Percentiles rank a stretch among this genome's conserved stretches.
phyloP scores from a whole-genome alignment of 92 coral and sea anemone genomes.

The Nematostella vectensis region DNA sequence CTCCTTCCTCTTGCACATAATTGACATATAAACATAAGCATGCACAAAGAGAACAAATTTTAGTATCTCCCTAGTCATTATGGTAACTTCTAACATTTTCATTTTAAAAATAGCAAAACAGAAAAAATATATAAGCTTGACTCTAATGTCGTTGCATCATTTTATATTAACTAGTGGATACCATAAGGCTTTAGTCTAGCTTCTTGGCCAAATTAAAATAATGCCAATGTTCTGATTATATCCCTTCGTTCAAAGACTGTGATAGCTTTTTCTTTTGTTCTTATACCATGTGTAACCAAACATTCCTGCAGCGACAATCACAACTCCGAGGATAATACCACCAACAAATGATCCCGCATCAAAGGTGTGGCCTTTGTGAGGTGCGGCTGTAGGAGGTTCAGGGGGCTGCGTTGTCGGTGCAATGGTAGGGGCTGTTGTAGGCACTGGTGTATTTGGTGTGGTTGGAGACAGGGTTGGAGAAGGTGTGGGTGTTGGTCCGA shows the following conservation, averaged over 20 bases:
- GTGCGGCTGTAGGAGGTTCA: slow-evolving; percentile 7
- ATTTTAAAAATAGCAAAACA: too few species aligned
- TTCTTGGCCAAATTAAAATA: too few species aligned
- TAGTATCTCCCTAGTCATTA: too few species aligned
- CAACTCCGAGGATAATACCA: slow-evolving; percentile 78
- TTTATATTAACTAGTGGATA: too few species aligned
- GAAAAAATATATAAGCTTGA: too few species aligned
- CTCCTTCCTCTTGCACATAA: too few species aligned
- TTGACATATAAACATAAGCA: too few species aligned
- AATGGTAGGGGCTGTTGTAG: slow-evolving; percentile 8
- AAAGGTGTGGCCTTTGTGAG: slow-evolving; percentile 18
- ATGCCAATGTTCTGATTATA: too few species aligned
- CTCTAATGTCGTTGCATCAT: too few species aligned
- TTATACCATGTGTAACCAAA: slow-evolving; percentile 61
- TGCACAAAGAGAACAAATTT: too few species aligned
- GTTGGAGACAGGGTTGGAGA: neutral
- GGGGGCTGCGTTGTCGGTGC: slow-evolving; percentile 11
- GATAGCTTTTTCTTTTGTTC: slow-evolving; percentile 79
- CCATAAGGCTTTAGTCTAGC: too few species aligned
- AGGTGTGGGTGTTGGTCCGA: neutral
- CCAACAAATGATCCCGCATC: slow-evolving; percentile 92
- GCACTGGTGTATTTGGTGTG: slow-evolving; percentile 5
- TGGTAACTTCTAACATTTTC: too few species aligned
- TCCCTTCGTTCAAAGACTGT: slow-evolving; percentile 68
- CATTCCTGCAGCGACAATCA: slow-evolving; percentile 26